phyloP scores from a whole-genome alignment of 92 coral and sea anemone genomes.

The Parazoanthus atlanticus region DNA sequence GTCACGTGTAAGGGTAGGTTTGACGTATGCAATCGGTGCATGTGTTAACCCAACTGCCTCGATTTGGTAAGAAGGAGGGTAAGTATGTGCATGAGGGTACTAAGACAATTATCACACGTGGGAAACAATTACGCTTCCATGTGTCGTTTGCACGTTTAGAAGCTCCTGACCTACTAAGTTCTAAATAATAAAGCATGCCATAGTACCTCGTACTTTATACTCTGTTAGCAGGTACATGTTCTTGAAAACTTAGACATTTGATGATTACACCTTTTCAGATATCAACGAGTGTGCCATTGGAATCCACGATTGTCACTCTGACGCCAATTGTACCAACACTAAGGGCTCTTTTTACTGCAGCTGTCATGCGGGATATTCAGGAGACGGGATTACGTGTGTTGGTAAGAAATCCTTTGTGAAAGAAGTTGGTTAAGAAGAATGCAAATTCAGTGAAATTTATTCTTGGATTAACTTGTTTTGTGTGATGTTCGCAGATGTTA shows the following conservation, averaged over 20 bases:
- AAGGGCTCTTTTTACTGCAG: constrained; percentile 66
- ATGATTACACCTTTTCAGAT: constrained; percentile 34
- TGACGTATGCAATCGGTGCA: background rate
- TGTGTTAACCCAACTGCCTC: constrained; percentile 5
- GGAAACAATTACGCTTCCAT: background rate
- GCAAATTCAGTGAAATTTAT: no score
- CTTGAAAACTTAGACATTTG: background rate
- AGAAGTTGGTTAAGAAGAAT: background rate
- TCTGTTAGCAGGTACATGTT: background rate
- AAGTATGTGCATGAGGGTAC: constrained; percentile 17
- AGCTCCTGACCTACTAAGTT: constrained; percentile 24
- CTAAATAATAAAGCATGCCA: background rate
- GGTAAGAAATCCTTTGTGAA: constrained; percentile 6
- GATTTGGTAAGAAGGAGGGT: constrained; percentile 2
- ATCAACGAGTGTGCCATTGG: constrained; percentile 64
- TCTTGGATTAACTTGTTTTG: background rate
- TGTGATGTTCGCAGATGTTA: background rate
- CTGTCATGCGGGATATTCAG: constrained; percentile 63
- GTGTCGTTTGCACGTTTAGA: background rate
- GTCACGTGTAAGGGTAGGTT: constrained; percentile 45
- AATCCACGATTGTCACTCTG: constrained; percentile 61
- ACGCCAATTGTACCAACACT: constrained; percentile 65
- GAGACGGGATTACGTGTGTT: constrained; percentile 60
- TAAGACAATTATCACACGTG: background rate
- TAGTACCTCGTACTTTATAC: background rate